These are phyloP conservation scores for Prenolepis imparis DNA, from an alignment of 2,888 invertebrate genomes.

Conservation along the genomic window DNA sequence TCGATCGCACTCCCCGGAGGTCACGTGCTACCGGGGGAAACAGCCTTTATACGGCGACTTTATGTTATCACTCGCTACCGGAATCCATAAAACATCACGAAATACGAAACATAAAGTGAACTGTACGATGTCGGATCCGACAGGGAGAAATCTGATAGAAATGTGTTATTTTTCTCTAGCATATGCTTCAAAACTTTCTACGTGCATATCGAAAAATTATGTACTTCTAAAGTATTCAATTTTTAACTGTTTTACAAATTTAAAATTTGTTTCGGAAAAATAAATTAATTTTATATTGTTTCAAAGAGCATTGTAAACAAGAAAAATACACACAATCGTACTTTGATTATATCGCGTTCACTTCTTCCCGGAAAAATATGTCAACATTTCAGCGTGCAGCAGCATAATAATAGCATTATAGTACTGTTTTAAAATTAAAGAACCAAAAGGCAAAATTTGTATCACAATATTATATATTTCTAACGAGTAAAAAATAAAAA, in stretches of 20 bases:
- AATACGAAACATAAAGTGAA: slow-evolving; percentile 69
- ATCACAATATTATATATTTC: background rate
- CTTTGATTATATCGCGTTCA: background rate
- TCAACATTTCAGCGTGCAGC: background rate
- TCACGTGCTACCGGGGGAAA: slow-evolving; percentile 39
- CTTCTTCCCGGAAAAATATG: background rate
- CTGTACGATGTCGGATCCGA: slow-evolving; percentile 1
- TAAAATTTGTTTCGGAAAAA: too few relatives aligned
- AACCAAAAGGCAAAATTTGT: background rate
- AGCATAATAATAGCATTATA: background rate
- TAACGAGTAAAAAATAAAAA: background rate
- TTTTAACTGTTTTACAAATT: background rate
- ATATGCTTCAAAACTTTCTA: slow-evolving; percentile 15
- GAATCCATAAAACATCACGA: slow-evolving; percentile 69
- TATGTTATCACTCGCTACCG: slow-evolving; percentile 66
- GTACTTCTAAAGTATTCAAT: background rate
- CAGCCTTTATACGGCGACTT: slow-evolving; percentile 59
- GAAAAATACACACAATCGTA: background rate
- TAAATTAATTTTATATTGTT: background rate
- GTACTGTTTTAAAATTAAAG: background rate
- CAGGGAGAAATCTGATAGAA: slow-evolving; percentile 32
- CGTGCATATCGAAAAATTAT: background rate
- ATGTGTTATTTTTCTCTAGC: slow-evolving; percentile 22
- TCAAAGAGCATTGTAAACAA: background rate
- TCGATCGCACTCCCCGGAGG: slow-evolving; percentile 37